Percentiles rank a stretch among this genome's conserved stretches.
Evolutionary conservation across 2,113 vertebrate species (phyloP).

Genomic region (Microtus montanus): DNA sequence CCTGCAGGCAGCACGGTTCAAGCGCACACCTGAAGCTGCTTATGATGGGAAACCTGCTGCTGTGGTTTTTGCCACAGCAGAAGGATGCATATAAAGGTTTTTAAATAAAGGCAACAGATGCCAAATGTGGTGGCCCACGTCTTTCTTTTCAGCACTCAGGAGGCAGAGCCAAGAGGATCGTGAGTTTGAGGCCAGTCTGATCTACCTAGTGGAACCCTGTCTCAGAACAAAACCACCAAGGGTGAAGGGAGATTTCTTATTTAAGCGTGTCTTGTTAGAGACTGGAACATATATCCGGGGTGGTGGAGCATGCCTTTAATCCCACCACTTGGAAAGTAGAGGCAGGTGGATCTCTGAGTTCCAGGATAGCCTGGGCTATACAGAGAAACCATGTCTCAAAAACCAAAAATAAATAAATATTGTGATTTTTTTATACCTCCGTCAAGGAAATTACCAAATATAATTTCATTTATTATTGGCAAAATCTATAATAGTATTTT

Average conservation of each 20-base stretch:
- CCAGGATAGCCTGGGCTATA: background rate
- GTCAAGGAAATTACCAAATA: background rate
- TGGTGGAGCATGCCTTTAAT: background rate
- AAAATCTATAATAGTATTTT: background rate
- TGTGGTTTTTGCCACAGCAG: background rate
- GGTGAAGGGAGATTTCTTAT: background rate
- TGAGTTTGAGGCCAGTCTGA: background rate
- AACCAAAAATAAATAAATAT: background rate
- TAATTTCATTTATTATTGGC: background rate
- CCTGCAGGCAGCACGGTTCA: background rate
- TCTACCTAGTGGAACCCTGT: background rate
- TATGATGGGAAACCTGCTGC: background rate
- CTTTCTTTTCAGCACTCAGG: background rate
- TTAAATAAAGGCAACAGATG: background rate
- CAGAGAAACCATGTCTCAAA: background rate
- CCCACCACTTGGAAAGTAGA: background rate
- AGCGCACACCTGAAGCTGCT: background rate
- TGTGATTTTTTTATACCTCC: background rate
- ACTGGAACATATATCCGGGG: background rate
- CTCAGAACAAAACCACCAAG: background rate
- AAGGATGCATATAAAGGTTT: background rate
- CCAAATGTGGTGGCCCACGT: background rate
- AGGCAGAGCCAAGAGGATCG: background rate
- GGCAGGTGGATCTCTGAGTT: background rate
- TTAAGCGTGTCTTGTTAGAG: background rate